These are phyloP conservation scores for Enhydra lutris DNA, from an alignment of 2,113 vertebrate species.

Conservation along the genomic window DNA sequence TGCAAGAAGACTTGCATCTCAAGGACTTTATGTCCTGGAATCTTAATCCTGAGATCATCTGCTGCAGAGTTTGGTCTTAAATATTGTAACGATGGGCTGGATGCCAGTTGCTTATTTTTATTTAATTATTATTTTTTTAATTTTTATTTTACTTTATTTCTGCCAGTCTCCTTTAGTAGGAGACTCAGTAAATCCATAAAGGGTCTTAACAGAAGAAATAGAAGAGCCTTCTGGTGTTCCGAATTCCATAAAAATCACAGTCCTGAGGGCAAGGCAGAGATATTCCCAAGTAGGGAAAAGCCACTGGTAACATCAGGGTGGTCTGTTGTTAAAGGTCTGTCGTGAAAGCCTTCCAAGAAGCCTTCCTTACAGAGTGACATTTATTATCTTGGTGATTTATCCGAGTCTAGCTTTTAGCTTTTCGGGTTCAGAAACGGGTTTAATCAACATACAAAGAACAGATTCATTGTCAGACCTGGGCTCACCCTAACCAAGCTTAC, in stretches of 20 bases:
- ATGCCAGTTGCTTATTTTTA: not conserved
- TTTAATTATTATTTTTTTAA: not conserved
- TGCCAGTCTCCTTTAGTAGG: not conserved
- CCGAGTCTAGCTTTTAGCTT: not conserved
- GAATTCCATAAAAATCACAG: not conserved
- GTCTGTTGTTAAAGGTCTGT: not conserved
- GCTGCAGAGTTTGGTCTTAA: not conserved
- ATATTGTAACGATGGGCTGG: not conserved
- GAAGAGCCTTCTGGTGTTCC: not conserved
- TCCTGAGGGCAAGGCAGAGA: not conserved
- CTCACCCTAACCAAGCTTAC: not conserved
- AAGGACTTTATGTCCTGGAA: not conserved
- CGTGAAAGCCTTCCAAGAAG: not conserved
- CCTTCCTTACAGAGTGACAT: not conserved
- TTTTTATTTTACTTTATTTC: not conserved
- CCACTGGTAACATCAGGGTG: not conserved
- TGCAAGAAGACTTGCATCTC: not conserved
- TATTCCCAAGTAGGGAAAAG: not conserved
- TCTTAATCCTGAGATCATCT: not conserved
- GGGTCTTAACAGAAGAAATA: not conserved
- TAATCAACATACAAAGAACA: not conserved
- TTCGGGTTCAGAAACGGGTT: constrained; percentile 11
- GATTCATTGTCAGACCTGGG: constrained; percentile 2
- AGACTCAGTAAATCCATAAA: not conserved
- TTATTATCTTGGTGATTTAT: constrained; percentile 42